These are phyloP conservation scores for Falcaria lacertinaria DNA, from an alignment of 2,888 invertebrate species.

Conservation along the genomic window DNA sequence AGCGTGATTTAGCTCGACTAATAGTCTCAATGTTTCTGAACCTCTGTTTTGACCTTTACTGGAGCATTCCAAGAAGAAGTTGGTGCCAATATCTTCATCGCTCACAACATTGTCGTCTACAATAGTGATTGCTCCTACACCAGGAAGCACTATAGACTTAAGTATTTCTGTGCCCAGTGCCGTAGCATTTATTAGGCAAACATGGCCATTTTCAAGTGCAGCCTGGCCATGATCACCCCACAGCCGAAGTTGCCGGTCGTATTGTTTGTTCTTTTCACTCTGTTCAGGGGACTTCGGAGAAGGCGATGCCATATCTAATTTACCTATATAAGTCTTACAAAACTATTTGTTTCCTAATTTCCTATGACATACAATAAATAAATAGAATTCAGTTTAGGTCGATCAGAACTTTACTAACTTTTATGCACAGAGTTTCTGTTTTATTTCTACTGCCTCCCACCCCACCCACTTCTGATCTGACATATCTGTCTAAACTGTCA, in stretches of 20 bases:
- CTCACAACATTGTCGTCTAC: conserved; percentile 92
- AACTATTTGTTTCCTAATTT: too few species aligned
- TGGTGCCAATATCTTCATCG: conserved; percentile 95
- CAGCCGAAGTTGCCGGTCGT: conserved; percentile 91
- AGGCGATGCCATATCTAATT: conserved; percentile 80
- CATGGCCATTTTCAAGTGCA: conserved; percentile 91
- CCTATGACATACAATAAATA: too few species aligned
- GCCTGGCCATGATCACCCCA: conserved; percentile 99
- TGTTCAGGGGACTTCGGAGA: conserved; percentile 87
- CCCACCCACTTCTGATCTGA: too few species aligned
- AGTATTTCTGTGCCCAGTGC: conserved; percentile 96
- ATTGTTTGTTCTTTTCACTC: conserved; percentile 87
- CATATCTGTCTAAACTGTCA: too few species aligned
- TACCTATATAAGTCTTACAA: too few species aligned
- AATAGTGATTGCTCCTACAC: conserved; percentile 94
- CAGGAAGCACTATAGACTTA: conserved; percentile 96
- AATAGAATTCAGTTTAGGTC: too few species aligned
- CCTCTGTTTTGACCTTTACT: conserved; percentile 92
- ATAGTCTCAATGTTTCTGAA: conserved; percentile 87
- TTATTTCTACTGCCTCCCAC: too few species aligned
- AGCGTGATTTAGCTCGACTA: conserved; percentile 95
- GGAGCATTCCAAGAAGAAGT: conserved; percentile 94
- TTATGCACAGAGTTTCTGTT: too few species aligned
- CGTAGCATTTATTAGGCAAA: conserved; percentile 96
- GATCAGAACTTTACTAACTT: too few species aligned